Evolutionary conservation across 1,140 invertebrate genomes (phyloP), one percentile per base, ranked within the genome.

Genomic region (Drosophila pallidifrons): DNA sequence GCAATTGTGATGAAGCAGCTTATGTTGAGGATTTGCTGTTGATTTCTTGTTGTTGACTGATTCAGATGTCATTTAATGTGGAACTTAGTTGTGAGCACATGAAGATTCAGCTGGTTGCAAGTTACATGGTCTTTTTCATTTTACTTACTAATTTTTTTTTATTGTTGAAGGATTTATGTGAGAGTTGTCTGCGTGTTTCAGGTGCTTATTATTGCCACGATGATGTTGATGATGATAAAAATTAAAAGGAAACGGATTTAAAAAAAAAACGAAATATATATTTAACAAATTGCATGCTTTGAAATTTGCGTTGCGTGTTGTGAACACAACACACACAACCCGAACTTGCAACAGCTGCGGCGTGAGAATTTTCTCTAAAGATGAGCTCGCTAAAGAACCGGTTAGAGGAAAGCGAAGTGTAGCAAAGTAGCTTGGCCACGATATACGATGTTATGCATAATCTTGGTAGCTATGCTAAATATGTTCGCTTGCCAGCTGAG

Each of bases 251-350:
- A 35, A 55, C 35, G 32, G 55, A 20, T 49, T n/a, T 10, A n/a
- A 4, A 5, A 51, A 51, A 59, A 69, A 70, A 75, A 70, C 71
- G 76, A 79, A 32, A 32, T 32, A 8, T 25, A 25, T 25, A 25
- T 25, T 25, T 25, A 25, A 25, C 20, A 32, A 80, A 85, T 76
- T 80, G 81, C 81, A 83, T 80, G 81, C 76, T 49, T 79, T 63
- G 63, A 63, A 64, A 75, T 79, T 78, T 73, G 68, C 59, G 52
- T 67, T 65, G 52, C 61, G 51, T 65, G 60, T 10, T 54, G 15
- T 25, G 35, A 7, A 46, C 20, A 20, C 20, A 55, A 28, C 28
- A 43, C 35, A 38, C 35, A 15, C 43, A 52, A 64, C n/a, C 7
- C 47, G 3, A 58, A 67, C 20, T 45, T 32, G 41, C 16, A 55